Evolutionary conservation across 2,888 invertebrate genomes (phyloP).

Genomic region (Drosophila bunnanda): DNA sequence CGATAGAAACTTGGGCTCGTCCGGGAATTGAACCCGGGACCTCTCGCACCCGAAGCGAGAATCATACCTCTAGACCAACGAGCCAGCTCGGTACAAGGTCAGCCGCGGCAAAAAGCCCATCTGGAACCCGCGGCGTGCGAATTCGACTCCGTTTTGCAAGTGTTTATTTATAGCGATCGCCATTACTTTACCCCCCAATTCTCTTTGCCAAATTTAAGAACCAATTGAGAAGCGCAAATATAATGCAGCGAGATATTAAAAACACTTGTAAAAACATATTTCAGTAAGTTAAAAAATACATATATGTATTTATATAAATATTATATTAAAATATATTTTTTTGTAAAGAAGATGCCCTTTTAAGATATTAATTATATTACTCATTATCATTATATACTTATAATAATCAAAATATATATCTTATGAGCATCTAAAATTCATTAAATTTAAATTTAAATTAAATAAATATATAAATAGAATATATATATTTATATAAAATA

Average conservation of each 20-base stretch:
- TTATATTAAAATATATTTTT: too few relatives aligned
- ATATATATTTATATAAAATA: too few relatives aligned
- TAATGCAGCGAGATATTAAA: neutral
- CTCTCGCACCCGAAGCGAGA: slow-evolving; percentile 83
- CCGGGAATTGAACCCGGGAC: slow-evolving; percentile 83
- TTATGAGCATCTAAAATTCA: too few relatives aligned
- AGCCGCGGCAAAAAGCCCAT: neutral
- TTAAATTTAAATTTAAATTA: too few relatives aligned
- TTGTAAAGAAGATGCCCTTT: too few relatives aligned
- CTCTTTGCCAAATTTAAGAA: too few relatives aligned
- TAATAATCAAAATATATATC: too few relatives aligned
- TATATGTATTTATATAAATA: too few relatives aligned
- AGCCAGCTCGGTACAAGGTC: slow-evolving; percentile 56
- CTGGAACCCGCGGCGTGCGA: neutral
- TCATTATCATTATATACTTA: too few relatives aligned
- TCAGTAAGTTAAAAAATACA: neutral
- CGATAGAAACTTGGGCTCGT: slow-evolving; percentile 68
- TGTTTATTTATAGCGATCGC: slow-evolving; percentile 3
- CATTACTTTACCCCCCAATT: too few relatives aligned
- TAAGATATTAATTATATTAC: too few relatives aligned
- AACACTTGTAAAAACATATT: neutral
- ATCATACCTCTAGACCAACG: slow-evolving; percentile 83
- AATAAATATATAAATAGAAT: too few relatives aligned
- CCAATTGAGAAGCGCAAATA: neutral
- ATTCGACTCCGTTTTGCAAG: neutral